Percentiles rank a stretch among this genome's conserved stretches.
phyloP scores from a whole-genome alignment of 30 jellyfish, hydroid and myxozoan species.

The Turritopsis rubra region DNA sequence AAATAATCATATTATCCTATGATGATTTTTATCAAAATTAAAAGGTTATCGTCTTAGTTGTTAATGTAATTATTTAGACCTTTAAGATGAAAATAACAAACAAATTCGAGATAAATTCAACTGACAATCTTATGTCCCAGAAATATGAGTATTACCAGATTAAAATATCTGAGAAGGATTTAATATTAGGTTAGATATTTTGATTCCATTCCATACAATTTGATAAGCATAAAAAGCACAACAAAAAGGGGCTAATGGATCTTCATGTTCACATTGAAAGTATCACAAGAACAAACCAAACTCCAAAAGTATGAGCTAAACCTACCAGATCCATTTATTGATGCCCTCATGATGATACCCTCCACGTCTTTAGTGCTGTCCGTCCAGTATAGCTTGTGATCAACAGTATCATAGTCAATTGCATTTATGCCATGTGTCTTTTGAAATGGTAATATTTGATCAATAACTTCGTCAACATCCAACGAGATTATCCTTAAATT shows the following conservation, averaged over 20 bases:
- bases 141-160: neutral
- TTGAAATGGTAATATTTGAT: constrained; percentile 53
- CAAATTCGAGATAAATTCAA: neutral
- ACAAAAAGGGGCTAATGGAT: no score
- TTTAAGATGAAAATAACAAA: neutral
- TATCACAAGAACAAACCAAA: neutral
- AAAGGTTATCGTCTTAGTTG: neutral
- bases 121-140: neutral
- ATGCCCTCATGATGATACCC: constrained; percentile 49
- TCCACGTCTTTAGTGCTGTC: constrained; percentile 22
- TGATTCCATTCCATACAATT: no score
- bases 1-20: neutral
- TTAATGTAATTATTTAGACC: neutral
- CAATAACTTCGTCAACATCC: constrained; percentile 59
- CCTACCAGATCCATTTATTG: constrained; percentile 52
- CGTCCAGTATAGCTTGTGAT: constrained; percentile 68
- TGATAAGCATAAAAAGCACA: no score
- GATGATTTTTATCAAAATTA: neutral
- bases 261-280: no score
- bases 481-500: constrained; percentile 68
- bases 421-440: constrained; percentile 44
- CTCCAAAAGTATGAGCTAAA: neutral
- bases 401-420: constrained; percentile 84
- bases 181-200: neutral
- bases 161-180: neutral